Conservation (phyloP, 2,113 vertebrate genomes). For the Brachypodius melanocephalos region DNA sequence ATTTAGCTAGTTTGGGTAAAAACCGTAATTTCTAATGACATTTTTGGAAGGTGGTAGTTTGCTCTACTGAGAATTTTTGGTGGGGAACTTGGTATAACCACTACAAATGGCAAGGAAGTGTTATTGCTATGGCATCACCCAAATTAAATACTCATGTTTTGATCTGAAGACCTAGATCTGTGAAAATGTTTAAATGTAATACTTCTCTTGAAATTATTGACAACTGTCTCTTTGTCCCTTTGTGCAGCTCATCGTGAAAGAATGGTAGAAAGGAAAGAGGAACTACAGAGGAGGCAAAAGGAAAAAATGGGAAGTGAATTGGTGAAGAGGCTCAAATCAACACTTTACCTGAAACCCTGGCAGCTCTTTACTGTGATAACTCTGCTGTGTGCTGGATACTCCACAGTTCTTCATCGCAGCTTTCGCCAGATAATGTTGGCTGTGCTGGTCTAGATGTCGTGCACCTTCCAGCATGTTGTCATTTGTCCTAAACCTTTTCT, state of each 20-base stretch:
- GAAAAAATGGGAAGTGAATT: not conserved
- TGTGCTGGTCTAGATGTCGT: not conserved
- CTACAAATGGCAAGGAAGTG: not conserved
- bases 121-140: not conserved
- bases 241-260: not conserved
- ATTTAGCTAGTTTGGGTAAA: not conserved
- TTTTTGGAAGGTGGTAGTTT: not conserved
- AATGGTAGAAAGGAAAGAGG: not conserved
- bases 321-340: not conserved
- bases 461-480: not conserved
- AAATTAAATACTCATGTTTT: not conserved
- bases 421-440: not conserved
- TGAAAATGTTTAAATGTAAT: not conserved
- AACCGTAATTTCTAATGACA: not conserved
- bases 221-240: not conserved
- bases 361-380: not conserved
- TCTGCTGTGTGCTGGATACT: not conserved
- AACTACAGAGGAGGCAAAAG: not conserved
- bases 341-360: not conserved
- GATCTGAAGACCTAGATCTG: not conserved
- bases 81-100: not conserved
- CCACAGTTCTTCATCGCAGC: accelerated
- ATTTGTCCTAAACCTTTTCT: not conserved
- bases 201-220: not conserved
- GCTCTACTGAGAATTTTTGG: not conserved